Conservation (phyloP, 92 coral and sea anemone genomes). For the Siderastrea siderea region DNA sequence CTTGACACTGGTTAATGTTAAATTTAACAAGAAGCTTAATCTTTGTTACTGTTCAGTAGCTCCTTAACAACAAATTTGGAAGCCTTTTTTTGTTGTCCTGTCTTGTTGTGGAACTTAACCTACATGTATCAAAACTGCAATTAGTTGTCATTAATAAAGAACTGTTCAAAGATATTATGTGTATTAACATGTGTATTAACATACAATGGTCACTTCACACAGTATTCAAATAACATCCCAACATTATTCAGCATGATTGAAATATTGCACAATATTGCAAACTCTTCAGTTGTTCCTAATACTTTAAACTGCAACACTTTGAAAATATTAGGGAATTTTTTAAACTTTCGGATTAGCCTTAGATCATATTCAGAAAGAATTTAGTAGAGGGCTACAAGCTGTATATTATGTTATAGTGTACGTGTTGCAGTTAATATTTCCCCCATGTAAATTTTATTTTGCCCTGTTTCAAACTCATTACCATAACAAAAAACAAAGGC, state of each 20-base stretch:
- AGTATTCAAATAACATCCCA: not conserved
- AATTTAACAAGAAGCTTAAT: not conserved
- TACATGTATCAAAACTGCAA: not conserved
- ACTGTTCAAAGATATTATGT: not conserved
- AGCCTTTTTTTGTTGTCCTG: too few relatives aligned
- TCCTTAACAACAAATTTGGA: too few relatives aligned
- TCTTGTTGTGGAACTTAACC: too few relatives aligned
- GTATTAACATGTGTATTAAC: not conserved
- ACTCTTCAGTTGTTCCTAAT: not conserved
- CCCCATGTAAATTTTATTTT: not conserved
- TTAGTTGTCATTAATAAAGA: not conserved
- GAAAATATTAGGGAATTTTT: not conserved
- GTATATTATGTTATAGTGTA: not conserved
- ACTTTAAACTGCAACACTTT: not conserved
- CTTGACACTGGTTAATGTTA: not conserved
- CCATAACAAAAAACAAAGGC: not conserved
- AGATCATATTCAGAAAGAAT: not conserved
- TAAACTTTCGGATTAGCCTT: not conserved
- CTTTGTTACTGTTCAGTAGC: too few relatives aligned
- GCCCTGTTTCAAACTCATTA: too few relatives aligned
- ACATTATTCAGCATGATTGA: slow-evolving; percentile 4
- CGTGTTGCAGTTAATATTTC: not conserved
- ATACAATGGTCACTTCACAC: not conserved
- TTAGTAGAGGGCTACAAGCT: not conserved
- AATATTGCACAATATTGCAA: not conserved